Percentiles rank a stretch among this genome's conserved stretches.
Conservation (phyloP, 2,797 vertebrate species). For the Huso huso region DNA sequence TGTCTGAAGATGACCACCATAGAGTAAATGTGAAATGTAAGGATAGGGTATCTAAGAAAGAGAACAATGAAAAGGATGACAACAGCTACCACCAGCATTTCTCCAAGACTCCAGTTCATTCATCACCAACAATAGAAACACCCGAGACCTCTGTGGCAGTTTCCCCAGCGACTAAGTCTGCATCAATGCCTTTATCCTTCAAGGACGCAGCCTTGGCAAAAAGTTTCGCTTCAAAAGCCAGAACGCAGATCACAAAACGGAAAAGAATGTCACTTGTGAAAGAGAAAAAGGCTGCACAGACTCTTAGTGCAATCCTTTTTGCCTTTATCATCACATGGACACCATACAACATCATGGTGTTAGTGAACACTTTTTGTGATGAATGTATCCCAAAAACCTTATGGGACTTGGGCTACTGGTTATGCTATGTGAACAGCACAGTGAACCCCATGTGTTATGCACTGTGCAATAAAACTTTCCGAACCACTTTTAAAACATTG, state of each 20-base stretch:
- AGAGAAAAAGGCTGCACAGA: slow-evolving; percentile 91
- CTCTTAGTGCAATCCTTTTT: slow-evolving; percentile 88
- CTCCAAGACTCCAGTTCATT: slow-evolving; percentile 58
- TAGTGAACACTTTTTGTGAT: slow-evolving; percentile 84
- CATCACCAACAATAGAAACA: slow-evolving; percentile 59
- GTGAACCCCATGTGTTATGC: slow-evolving; percentile 96
- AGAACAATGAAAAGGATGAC: slow-evolving; percentile 54
- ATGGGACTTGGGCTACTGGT: slow-evolving; percentile 92
- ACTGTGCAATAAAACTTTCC: slow-evolving; percentile 90
- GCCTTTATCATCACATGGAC: slow-evolving; percentile 93
- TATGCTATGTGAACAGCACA: slow-evolving; percentile 96
- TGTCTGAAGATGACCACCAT: slow-evolving; percentile 68
- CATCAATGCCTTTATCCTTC: slow-evolving; percentile 62
- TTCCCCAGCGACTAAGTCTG: slow-evolving; percentile 58
- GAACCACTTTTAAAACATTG: slow-evolving; percentile 85
- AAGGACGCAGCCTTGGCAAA: slow-evolving; percentile 78
- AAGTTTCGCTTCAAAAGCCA: slow-evolving; percentile 75
- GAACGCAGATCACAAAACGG: slow-evolving; percentile 78
- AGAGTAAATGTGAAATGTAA: slow-evolving; percentile 30
- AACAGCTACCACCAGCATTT: slow-evolving; percentile 71
- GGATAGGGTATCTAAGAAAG: slow-evolving; percentile 56
- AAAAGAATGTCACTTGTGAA: slow-evolving; percentile 91
- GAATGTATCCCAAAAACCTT: slow-evolving; percentile 75
- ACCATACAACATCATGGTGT: slow-evolving; percentile 93
- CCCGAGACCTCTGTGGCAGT: slow-evolving; percentile 39